These are phyloP conservation scores for Corythornis vintsioides DNA, from an alignment of 2,113 vertebrate genomes.

Conservation along the genomic window DNA sequence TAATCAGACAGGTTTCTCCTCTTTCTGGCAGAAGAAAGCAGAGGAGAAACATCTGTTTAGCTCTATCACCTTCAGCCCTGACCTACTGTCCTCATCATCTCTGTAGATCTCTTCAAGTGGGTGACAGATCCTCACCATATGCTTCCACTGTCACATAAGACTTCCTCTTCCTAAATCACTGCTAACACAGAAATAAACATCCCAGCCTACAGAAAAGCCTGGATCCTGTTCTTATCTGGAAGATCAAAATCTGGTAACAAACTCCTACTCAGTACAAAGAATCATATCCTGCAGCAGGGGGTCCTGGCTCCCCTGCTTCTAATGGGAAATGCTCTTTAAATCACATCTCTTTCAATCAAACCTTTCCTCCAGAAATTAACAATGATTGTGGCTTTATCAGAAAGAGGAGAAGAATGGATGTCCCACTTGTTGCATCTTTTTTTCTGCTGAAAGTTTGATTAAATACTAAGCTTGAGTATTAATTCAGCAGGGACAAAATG, in stretches of 20 bases:
- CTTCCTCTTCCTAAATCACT: background rate
- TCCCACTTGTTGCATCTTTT: background rate
- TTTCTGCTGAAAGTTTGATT: background rate
- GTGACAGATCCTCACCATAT: background rate
- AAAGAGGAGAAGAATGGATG: background rate
- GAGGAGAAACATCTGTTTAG: background rate
- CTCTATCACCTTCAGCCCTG: background rate
- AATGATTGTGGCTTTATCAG: background rate
- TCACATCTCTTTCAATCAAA: background rate
- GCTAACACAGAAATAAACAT: background rate
- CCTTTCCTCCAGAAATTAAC: background rate
- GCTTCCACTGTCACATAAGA: background rate
- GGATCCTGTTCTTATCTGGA: background rate
- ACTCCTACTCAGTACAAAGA: background rate
- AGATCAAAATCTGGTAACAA: background rate
- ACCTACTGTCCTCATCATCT: background rate
- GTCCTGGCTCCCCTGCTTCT: background rate
- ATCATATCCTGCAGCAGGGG: background rate
- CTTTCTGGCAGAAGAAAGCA: background rate
- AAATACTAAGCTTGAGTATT: constrained; percentile 14
- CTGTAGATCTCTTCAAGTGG: background rate
- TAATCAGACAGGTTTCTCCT: background rate
- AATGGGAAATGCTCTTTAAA: background rate
- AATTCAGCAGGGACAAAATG: background rate
- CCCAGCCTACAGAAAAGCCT: background rate